These are phyloP conservation scores for Tragelaphus strepsiceros DNA, from an alignment of 2,113 vertebrate genomes.

Conservation along the genomic window DNA sequence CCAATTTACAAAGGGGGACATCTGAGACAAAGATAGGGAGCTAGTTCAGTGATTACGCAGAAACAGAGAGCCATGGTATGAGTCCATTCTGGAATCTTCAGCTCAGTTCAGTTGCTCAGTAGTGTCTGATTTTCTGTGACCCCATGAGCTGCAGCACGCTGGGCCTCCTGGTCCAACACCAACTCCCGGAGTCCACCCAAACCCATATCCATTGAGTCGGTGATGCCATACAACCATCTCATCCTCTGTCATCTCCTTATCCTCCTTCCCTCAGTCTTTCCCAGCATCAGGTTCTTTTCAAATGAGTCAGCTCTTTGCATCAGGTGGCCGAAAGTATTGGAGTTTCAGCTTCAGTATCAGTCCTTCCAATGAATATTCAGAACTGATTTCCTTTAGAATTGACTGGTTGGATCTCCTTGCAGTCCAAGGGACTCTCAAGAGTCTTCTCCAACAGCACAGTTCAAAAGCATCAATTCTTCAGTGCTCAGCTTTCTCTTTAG, in stretches of 20 bases:
- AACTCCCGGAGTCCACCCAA: background rate
- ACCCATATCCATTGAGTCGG: background rate
- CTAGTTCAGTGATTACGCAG: background rate
- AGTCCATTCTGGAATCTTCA: background rate
- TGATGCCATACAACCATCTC: background rate
- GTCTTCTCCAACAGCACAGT: too few relatives aligned
- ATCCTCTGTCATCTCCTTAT: background rate
- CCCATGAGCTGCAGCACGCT: background rate
- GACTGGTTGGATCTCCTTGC: background rate
- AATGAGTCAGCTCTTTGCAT: background rate
- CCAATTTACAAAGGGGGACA: background rate
- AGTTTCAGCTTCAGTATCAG: background rate
- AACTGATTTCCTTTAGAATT: background rate
- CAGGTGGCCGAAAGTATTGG: background rate
- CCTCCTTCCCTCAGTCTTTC: background rate
- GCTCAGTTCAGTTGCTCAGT: background rate
- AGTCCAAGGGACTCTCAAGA: background rate
- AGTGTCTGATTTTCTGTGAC: fast-evolving
- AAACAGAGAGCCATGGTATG: background rate
- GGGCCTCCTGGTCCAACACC: background rate
- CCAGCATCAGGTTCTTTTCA: background rate
- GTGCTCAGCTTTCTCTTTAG: background rate
- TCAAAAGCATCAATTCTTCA: background rate
- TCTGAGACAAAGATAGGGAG: background rate
- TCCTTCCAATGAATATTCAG: background rate